These are phyloP conservation scores for Parazoanthus darwini DNA, from an alignment of 92 coral and sea anemone genomes.

Conservation along the genomic window DNA sequence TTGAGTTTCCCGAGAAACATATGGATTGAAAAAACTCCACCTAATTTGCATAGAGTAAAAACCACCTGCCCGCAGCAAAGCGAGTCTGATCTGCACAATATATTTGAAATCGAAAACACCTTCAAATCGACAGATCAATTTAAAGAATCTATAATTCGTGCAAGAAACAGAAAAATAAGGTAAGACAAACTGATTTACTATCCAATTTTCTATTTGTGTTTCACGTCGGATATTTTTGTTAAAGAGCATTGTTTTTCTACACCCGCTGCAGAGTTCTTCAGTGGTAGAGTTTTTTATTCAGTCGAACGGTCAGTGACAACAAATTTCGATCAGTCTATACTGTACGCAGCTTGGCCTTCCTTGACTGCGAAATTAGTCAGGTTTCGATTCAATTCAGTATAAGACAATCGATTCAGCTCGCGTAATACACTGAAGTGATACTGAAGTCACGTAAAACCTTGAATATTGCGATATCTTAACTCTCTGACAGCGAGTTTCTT, in stretches of 20 bases:
- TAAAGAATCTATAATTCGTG: background rate
- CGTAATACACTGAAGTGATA: background rate
- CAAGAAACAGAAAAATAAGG: conserved; percentile 13
- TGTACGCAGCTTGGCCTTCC: background rate
- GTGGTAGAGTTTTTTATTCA: background rate
- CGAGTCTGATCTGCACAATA: conserved; percentile 35
- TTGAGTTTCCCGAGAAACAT: background rate
- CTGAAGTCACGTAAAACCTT: background rate
- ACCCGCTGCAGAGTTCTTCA: background rate
- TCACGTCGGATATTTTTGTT: background rate
- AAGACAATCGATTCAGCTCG: background rate
- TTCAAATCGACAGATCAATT: conserved; percentile 17
- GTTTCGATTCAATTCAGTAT: background rate
- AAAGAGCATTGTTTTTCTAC: background rate
- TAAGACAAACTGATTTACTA: background rate
- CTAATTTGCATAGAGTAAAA: conserved; percentile 45
- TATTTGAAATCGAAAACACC: conserved; percentile 30
- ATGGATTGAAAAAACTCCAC: background rate
- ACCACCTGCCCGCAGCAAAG: conserved; percentile 36
- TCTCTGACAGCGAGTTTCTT: conserved; percentile 8
- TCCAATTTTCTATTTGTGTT: background rate
- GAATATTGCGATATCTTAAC: background rate
- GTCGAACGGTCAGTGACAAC: background rate
- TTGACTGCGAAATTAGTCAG: background rate
- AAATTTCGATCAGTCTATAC: background rate